Percentiles rank a stretch among this genome's conserved stretches.
phyloP scores from a whole-genome alignment of 2,888 invertebrate species.

The Belgica antarctica region DNA sequence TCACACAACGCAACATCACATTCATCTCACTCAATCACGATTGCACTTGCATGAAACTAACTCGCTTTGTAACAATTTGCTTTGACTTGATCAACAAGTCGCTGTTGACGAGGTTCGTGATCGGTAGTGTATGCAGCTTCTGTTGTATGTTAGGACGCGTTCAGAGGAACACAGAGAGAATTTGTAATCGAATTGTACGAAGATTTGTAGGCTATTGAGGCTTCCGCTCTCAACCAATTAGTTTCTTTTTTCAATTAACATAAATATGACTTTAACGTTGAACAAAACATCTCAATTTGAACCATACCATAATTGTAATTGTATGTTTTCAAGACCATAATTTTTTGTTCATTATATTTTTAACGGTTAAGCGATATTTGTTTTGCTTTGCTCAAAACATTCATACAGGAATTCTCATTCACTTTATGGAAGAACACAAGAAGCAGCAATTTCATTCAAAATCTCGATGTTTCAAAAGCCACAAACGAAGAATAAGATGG shows the following conservation, averaged over 20 bases:
- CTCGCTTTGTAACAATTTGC: constrained; percentile 50
- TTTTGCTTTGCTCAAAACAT: background rate
- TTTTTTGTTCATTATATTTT: constrained; percentile 15
- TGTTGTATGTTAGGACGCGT: constrained; percentile 18
- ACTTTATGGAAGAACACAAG: no score
- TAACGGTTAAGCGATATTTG: background rate
- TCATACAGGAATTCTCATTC: no score
- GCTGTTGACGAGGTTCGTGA: background rate
- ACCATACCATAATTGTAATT: constrained; percentile 16
- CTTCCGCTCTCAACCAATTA: background rate
- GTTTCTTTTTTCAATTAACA: background rate
- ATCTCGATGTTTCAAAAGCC: no score
- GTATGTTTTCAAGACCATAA: background rate
- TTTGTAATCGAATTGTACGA: background rate
- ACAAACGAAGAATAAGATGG: no score
- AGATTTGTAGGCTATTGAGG: background rate
- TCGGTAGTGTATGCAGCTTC: background rate
- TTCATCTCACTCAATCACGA: constrained; percentile 46
- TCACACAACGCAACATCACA: constrained; percentile 22
- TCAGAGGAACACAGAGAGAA: constrained; percentile 17
- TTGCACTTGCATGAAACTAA: constrained; percentile 54
- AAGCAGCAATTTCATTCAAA: no score
- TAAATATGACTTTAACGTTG: background rate
- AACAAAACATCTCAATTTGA: background rate
- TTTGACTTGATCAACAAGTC: background rate